These are phyloP conservation scores for Pimephales promelas DNA, from an alignment of 2,113 vertebrate genomes.

Conservation along the genomic window DNA sequence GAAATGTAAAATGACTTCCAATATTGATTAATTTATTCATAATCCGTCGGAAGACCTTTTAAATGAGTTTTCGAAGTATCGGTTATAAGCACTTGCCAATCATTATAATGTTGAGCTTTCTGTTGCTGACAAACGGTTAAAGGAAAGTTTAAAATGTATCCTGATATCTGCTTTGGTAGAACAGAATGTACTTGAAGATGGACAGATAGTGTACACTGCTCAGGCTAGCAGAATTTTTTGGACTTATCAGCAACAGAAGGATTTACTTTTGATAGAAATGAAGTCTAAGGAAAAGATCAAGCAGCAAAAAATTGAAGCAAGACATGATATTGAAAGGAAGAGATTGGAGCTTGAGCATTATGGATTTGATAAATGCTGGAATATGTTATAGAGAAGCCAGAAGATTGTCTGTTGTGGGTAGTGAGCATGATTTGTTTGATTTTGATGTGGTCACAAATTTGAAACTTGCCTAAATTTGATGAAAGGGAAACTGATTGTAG, in stretches of 20 bases:
- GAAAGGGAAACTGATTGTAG: background rate
- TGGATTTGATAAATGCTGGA: background rate
- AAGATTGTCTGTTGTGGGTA: background rate
- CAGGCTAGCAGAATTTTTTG: background rate
- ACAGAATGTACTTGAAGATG: background rate
- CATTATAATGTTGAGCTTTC: no score
- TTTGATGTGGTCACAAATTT: background rate
- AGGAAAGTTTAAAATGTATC: no score
- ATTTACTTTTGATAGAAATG: background rate
- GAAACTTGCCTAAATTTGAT: background rate
- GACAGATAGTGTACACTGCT: background rate
- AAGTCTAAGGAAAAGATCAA: background rate
- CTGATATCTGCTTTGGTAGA: background rate
- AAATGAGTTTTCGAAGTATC: no score
- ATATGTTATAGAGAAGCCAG: background rate
- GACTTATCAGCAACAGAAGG: background rate
- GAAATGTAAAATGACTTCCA: no score
- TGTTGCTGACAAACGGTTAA: no score
- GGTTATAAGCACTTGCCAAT: no score
- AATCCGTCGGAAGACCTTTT: no score
- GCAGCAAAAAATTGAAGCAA: background rate
- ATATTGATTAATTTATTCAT: no score
- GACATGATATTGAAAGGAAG: background rate
- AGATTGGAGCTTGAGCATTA: background rate
- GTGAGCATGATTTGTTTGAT: background rate